phyloP scores from a whole-genome alignment of 2,797 vertebrate species.

The Helarctos malayanus region DNA sequence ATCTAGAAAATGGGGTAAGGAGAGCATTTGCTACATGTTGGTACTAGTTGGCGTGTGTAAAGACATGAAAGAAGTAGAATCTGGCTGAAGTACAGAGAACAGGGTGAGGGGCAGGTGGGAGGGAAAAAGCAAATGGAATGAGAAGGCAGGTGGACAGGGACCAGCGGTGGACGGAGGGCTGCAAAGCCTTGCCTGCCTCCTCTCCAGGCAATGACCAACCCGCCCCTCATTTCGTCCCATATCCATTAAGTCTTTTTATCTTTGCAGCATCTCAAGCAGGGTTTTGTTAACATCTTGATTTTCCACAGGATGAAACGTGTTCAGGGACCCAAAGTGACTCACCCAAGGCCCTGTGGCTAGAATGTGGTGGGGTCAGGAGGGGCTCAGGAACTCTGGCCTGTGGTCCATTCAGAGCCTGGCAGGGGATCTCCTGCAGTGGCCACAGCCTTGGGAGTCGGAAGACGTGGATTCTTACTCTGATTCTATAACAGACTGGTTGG shows the following conservation, averaged over 20 bases:
- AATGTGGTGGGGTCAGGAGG: neutral
- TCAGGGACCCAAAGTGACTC: neutral
- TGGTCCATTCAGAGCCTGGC: neutral
- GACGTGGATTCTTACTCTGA: neutral
- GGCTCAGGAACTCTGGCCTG: neutral
- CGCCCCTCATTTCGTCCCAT: neutral
- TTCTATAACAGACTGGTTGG: neutral
- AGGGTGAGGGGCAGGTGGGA: neutral
- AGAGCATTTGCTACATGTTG: neutral
- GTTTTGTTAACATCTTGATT: neutral
- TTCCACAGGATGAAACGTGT: neutral
- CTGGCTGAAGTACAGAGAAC: neutral
- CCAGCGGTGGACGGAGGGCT: rapidly evolving
- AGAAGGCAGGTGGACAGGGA: neutral
- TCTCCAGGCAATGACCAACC: neutral
- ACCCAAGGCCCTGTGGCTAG: neutral
- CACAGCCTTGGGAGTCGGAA: neutral
- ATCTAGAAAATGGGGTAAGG: neutral
- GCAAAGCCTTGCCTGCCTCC: neutral
- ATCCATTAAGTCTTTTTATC: neutral
- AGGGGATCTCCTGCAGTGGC: neutral
- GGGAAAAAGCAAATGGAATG: too few relatives aligned
- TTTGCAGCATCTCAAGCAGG: neutral
- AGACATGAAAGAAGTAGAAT: neutral
- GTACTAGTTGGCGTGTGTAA: neutral